Base-by-base conservation (phyloP, 2,797 vertebrate genomes). In the Hemibagrus guttatus region DNA sequence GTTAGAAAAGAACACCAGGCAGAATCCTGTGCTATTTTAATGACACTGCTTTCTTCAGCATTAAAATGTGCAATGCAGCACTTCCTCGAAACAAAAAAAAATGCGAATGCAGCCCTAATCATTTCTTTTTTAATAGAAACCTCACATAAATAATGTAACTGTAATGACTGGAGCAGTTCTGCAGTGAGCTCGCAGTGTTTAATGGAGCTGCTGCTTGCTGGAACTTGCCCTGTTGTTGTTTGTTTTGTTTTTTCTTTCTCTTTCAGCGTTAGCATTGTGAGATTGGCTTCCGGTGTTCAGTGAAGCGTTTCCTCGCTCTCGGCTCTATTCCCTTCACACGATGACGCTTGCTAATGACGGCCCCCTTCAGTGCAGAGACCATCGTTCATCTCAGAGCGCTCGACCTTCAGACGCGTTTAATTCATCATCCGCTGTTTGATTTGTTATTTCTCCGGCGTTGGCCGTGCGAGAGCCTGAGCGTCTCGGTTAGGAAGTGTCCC, bases 331-430 rank as follows among this genome's bases (percentile, higher is more conserved):
- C 19, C 39, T 68, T 80, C 85, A 63, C 58, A 8, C 68, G 21
- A 84, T 49, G 42, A 35, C 54, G 82, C 16, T n/a, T 0, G 76
- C 72, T 74, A 76, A 68, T 84, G 76, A 12, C 2, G 59, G 46
- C 52, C 26, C 0, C 23, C 23, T 35, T 28, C 56, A 21, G 71
- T 19, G 16, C 54, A 31, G 61, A 17, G 83, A 85, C 83, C 81
- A 85, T 90, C 83, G 89, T 90, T 90, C 81, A 87, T 86, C 86
- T 88, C 88, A 92, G 92, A 94, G 92, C 91, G 26, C 4, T 52
- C 72, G 72, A 52, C 72, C 72, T 75, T 75, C 72, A 75, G 72
- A 75, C 13, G 46, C 42, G 0, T 75, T 28, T 52, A 75, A 75
- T 75, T 52, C 46, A 75, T 75, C 72, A 75, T 52, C 68, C 42